Base-by-base conservation (phyloP, 1,140 invertebrate genomes). In the Procambarus virginalis region DNA sequence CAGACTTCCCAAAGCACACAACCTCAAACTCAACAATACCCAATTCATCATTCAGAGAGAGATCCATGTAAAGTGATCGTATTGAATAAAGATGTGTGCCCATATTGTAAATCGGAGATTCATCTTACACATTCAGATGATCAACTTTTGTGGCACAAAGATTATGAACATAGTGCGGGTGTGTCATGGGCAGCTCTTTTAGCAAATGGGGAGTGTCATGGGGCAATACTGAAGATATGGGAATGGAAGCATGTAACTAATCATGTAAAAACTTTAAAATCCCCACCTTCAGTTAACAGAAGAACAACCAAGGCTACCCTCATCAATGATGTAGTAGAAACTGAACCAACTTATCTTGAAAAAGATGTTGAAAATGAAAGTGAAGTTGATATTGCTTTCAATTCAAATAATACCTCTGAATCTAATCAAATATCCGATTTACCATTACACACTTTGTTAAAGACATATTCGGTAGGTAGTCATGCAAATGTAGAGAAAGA, bases 101-200 rank as follows among this genome's bases (percentile, higher is more conserved):
- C 86, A 58, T 58, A 51, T 14, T 88, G 86, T 82, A 64, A 88
- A 60, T 88, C 86, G 22, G 45, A 88, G 46, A 75, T 88, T 3
- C 79, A 80, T 8, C 22, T 88, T 20, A 48, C 45, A 58, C 12
- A 45, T 34, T 60, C 4, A 34, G 79, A 88, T 82, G 86, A 55
- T 34, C 60, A 82, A 8, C 48, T 88, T 6, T 12, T 82, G 12
- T 82, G 79, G 78, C n/a, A 82, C 5, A 55, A 70, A 78, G 76
- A 88, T 60, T 88, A 88, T 58, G 49, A 88, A 58, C 86, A 88
- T 48, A 88, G 79, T 58, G 49, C 78, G 49, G 55, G 82, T 51
- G 86, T 88, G 20, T 81, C 86, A 17, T 88, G 86, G 86, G 86
- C 86, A 75, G 49, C 86, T 20, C 79, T 88, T 9, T 70, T 81